Percentiles rank a stretch among this genome's conserved stretches.
Conservation (phyloP, 2,797 vertebrate species). For the Cuculus canorus region DNA sequence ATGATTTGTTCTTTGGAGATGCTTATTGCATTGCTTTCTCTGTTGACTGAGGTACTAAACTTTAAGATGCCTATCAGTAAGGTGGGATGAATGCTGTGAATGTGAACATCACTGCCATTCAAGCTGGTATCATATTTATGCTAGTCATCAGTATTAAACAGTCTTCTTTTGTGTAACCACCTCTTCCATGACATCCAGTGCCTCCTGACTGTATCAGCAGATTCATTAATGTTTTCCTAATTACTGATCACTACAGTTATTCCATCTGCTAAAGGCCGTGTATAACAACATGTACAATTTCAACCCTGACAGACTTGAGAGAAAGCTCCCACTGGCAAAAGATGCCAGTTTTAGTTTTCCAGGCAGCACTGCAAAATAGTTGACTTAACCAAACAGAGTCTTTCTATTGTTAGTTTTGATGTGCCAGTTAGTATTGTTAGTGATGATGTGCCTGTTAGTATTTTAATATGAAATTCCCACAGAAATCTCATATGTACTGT, state of each 20-base stretch:
- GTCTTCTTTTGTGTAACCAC: neutral
- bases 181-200: neutral
- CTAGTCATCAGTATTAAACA: neutral
- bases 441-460: neutral
- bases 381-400: neutral
- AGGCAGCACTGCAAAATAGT: neutral
- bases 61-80: neutral
- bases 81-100: neutral
- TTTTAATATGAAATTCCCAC: neutral
- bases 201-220: neutral
- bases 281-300: neutral
- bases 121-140: neutral
- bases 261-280: neutral
- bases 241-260: neutral
- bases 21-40: neutral
- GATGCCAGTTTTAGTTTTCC: neutral
- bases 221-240: neutral
- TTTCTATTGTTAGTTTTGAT: neutral
- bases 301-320: neutral
- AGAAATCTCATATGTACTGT: accelerated
- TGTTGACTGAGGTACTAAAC: neutral
- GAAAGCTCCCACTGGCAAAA: neutral
- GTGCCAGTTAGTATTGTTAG: neutral
- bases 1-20: neutral
- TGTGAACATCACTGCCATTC: neutral